Base-by-base conservation (phyloP, 2,888 invertebrate genomes). In the Drosophila seclusa region DNA sequence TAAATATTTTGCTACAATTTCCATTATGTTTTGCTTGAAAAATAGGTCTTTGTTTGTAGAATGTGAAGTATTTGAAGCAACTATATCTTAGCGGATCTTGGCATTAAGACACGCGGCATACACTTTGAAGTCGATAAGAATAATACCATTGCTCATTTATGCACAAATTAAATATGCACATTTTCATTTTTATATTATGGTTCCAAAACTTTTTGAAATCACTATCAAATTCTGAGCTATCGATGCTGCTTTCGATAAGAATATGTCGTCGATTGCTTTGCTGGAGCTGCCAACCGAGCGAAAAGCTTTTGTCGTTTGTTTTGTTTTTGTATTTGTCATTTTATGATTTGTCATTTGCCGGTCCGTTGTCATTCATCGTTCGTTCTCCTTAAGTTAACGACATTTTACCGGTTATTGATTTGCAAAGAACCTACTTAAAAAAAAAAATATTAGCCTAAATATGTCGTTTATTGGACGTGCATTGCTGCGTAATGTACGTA, bases 401-500 rank as follows among this genome's bases (percentile, higher is more conserved):
- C 57, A 55, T 54, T 5, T 52, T 24, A 45, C 29, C 21, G 57
- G 13, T 48, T 36, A 52, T 40, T 31, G n/a, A 52, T 36, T 63
- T 32, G 10, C 36, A 36, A 11, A 29, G 8, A 29, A n/a, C 7
- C 16, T 42, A 3, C 27, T 66, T 49, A 21, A 38, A 67, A 49
- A 54, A 34, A 34, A 52, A 7, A 24, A 24, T 8, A 54, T 66
- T 59, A 2, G 16, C 21, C 29, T 32, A 70, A 78, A 55, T 40
- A 92, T 92, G 92, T 91, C 92, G 36, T 91, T 92, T 27, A 67
- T 92, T 68, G 85, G 88, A 53, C 91, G 91, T 69, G 67, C 84
- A 32, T 68, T 92, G 7, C 65, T 85, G 18, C 85, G 91, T 76
- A 90, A 87, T 74, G 92, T 92, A 91, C 91, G 92, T 85, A 29